A percentile compares a stretch with the other conserved stretches of the same genome.
These are phyloP conservation scores for Fulica atra DNA, from an alignment of 2,113 vertebrate genomes.

Conservation along the genomic window DNA sequence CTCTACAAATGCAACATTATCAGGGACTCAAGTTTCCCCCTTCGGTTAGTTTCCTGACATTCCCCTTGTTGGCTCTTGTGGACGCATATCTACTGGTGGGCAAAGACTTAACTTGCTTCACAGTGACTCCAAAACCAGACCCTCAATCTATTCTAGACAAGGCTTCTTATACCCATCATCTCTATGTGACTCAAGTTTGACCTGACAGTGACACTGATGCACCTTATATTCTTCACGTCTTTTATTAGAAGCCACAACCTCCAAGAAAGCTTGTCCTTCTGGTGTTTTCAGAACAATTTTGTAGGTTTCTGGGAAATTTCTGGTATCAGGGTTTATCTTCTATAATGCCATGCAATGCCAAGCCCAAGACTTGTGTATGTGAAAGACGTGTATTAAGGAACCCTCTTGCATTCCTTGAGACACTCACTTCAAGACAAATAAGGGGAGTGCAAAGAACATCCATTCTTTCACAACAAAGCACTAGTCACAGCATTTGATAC, in stretches of 20 bases:
- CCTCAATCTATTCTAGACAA: not conserved
- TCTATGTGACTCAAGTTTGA: not conserved
- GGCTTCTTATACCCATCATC: not conserved
- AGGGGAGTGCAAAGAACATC: not conserved
- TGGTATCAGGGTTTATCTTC: not conserved
- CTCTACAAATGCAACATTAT: not conserved
- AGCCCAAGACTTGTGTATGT: not conserved
- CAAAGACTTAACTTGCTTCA: not conserved
- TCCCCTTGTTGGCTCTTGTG: not conserved
- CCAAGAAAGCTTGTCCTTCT: not conserved
- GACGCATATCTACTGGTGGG: not conserved
- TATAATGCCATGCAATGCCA: too few relatives aligned
- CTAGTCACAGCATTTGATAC: not conserved
- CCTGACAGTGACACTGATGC: not conserved
- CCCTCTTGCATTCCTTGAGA: not conserved
- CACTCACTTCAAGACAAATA: not conserved
- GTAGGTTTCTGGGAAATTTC: not conserved
- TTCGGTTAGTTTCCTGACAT: not conserved
- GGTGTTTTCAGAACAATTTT: not conserved
- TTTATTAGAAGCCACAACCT: not conserved
- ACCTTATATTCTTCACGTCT: not conserved
- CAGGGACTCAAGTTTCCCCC: not conserved
- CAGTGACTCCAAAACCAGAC: not conserved
- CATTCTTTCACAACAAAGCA: not conserved
- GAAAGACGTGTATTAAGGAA: not conserved